Percentiles rank a stretch among this genome's conserved stretches.
These are phyloP conservation scores for Anastatus disparis DNA, from an alignment of 1,140 invertebrate species.

Conservation along the genomic window DNA sequence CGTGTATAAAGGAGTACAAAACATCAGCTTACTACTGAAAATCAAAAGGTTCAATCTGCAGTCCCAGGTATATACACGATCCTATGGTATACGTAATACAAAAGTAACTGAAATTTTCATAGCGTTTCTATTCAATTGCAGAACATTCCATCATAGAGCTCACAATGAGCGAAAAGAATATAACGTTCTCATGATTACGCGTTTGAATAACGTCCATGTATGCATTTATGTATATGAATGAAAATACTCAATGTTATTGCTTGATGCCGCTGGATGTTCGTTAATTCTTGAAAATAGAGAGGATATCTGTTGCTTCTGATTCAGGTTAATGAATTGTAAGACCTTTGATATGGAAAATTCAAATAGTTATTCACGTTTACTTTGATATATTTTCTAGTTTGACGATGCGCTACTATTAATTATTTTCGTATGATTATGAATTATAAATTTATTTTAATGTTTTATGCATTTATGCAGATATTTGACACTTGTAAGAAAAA, in stretches of 20 bases:
- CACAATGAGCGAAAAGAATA: slow-evolving; percentile 1
- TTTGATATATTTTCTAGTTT: too few species aligned
- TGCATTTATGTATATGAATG: too few species aligned
- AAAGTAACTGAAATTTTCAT: slow-evolving; percentile 13
- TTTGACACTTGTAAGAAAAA: too few species aligned
- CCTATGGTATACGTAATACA: background rate
- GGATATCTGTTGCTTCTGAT: background rate
- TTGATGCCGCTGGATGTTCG: background rate
- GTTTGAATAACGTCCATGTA: slow-evolving; percentile 1
- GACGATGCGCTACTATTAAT: too few species aligned
- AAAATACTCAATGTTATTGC: background rate
- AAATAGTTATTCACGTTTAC: background rate
- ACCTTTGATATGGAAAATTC: background rate
- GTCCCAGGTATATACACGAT: too few species aligned
- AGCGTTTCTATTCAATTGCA: slow-evolving; percentile 20
- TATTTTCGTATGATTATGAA: too few species aligned
- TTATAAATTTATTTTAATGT: too few species aligned
- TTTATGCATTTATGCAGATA: too few species aligned
- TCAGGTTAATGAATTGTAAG: background rate
- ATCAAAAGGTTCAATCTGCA: slow-evolving; percentile 7
- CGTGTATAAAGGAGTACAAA: background rate
- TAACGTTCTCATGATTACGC: slow-evolving; percentile 5
- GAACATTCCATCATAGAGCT: background rate
- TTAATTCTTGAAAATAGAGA: background rate
- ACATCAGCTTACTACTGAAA: background rate